phyloP scores from a whole-genome alignment of 2,888 invertebrate genomes.

The Cantharis nigra region DNA sequence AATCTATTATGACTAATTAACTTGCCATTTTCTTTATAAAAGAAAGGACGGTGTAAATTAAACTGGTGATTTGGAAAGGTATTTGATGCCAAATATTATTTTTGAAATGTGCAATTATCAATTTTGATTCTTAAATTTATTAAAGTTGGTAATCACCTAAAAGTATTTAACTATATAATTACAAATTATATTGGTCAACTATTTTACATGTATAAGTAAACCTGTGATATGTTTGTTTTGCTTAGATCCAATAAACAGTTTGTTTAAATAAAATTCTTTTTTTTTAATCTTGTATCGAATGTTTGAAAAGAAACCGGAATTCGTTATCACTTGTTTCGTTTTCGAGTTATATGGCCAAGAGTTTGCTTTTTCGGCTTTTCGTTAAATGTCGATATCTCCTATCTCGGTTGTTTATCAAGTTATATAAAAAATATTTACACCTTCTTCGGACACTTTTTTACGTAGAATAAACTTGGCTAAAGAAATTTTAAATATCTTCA shows the following conservation, averaged over 20 bases:
- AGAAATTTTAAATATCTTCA: too few species aligned
- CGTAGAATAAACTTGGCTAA: too few species aligned
- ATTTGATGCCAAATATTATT: background rate
- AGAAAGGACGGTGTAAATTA: background rate
- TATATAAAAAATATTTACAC: too few species aligned
- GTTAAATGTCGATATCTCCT: too few species aligned
- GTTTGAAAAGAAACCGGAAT: too few species aligned
- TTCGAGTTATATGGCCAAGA: too few species aligned
- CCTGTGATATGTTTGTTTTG: slow-evolving; percentile 53
- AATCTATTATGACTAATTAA: background rate
- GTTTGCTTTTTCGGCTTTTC: too few species aligned
- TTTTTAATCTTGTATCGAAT: background rate
- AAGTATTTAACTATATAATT: slow-evolving; percentile 20
- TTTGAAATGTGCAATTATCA: background rate
- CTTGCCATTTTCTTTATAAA: background rate
- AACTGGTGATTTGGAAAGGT: background rate
- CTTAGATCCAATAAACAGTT: slow-evolving; percentile 31
- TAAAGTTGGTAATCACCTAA: background rate
- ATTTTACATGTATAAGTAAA: slow-evolving; percentile 44
- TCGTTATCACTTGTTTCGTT: too few species aligned
- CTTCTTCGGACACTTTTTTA: too few species aligned
- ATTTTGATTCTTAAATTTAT: background rate
- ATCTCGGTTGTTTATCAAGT: too few species aligned
- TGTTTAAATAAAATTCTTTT: slow-evolving; percentile 14
- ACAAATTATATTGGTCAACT: slow-evolving; percentile 31